Percentiles rank a stretch among this genome's conserved stretches.
These are phyloP conservation scores for Argynnis bischoffii DNA, from an alignment of 2,888 invertebrate genomes.

Conservation along the genomic window DNA sequence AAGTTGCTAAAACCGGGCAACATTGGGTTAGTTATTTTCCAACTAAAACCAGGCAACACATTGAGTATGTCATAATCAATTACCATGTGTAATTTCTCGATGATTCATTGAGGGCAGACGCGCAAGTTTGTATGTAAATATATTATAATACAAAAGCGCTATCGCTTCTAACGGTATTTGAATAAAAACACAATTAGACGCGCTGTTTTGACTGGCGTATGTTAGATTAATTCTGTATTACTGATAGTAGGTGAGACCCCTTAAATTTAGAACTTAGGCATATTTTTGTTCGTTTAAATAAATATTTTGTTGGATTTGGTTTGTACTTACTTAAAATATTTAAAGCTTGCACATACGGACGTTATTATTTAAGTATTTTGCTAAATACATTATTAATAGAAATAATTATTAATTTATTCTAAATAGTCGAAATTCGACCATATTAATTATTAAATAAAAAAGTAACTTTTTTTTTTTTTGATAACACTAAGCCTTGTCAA, in stretches of 20 bases:
- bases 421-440: too few species aligned
- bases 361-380: too few species aligned
- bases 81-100: conserved; percentile 21
- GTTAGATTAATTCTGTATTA: conserved; percentile 58
- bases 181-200: conserved; percentile 73
- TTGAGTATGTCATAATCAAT: conserved; percentile 18
- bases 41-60: not conserved
- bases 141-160: conserved; percentile 21
- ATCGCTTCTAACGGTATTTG: conserved; percentile 51
- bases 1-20: too few species aligned
- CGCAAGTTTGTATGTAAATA: conserved; percentile 26
- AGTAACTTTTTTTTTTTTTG: too few species aligned
- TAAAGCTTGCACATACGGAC: too few species aligned
- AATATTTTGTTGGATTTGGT: too few species aligned
- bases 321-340: too few species aligned
- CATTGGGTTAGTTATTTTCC: too few species aligned
- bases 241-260: conserved; percentile 46
- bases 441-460: too few species aligned
- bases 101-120: conserved; percentile 21
- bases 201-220: conserved; percentile 62
- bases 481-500: too few species aligned
- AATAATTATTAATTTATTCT: too few species aligned
- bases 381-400: too few species aligned
- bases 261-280: conserved; percentile 40
- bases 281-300: not conserved